These are phyloP conservation scores for Papilio aristodemus DNA, from an alignment of 1,140 invertebrate species.

Conservation along the genomic window DNA sequence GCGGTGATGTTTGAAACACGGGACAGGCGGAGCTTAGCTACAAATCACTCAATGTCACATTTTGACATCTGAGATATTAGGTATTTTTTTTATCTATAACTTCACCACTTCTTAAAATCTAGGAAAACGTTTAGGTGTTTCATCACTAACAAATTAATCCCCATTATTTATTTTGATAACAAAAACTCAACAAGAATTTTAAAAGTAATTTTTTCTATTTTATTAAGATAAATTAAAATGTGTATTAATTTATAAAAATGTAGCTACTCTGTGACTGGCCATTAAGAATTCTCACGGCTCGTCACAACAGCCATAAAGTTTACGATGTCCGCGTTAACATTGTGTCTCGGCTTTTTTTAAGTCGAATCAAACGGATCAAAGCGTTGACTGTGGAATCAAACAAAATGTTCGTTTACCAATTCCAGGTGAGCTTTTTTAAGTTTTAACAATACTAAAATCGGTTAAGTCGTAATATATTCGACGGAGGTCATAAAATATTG, in stretches of 20 bases:
- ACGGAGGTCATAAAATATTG: conserved; percentile 40
- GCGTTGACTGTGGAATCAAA: conserved; percentile 37
- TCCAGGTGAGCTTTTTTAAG: conserved; percentile 33
- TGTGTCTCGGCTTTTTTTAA: conserved; percentile 57
- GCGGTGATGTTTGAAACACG: conserved; percentile 81
- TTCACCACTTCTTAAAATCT: conserved; percentile 66
- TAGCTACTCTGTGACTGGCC: conserved; percentile 42
- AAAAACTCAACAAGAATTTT: conserved; percentile 9
- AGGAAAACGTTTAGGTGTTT: conserved; percentile 41
- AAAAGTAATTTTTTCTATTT: neutral
- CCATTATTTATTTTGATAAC: conserved; percentile 32
- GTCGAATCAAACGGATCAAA: conserved; percentile 55
- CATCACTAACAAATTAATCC: conserved; percentile 22
- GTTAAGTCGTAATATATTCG: conserved; percentile 29
- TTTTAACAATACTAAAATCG: conserved; percentile 15
- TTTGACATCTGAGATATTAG: conserved; percentile 82
- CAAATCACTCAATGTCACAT: conserved; percentile 82
- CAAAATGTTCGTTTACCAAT: conserved; percentile 38
- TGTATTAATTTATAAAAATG: conserved; percentile 31
- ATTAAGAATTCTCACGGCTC: conserved; percentile 63
- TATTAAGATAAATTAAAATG: conserved; percentile 32
- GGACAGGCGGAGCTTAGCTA: conserved; percentile 81
- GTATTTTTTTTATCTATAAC: conserved; percentile 78
- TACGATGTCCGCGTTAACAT: conserved; percentile 56
- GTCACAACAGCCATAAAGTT: conserved; percentile 65